Evolutionary conservation across 2,888 invertebrate species (phyloP), one percentile per base, ranked within the genome.

Genomic region (Sepioteuthis lessoniana): DNA sequence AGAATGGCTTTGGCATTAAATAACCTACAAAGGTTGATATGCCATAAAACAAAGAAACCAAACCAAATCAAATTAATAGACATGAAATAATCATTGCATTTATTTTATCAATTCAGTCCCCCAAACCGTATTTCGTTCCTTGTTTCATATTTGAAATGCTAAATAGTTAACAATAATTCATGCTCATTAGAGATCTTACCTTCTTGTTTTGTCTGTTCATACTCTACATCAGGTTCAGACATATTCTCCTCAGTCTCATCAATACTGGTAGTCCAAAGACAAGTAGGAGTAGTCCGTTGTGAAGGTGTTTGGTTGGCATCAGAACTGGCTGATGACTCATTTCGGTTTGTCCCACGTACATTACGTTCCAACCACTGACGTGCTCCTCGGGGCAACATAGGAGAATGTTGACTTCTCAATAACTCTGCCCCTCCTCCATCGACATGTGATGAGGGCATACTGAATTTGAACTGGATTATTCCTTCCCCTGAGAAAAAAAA

Each of bases 391-490:
- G 92, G 92, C 31, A 92, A 92, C 92, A 92, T 92, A 28, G 92
- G 92, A 28, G 92, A 92, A 42, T 92, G 92, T 47, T 92, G 92
- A 42, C 31, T 47, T 47, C 92, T 92, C 35, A 92, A 38, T 19
- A 92, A 47, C 21, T 92, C 92, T 13, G 92, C 35, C 25, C 92
- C 92, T 92, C 92, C 92, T 92, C 92, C 92, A 92, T 92, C 92
- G 46, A 92, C 16, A n/a, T 92, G 92, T 28, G 92, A 92, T 92
- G 92, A 92, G 42, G 92, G 92, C 92, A 92, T 92, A 38, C 47
- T 92, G 92, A 92, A 92, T 92, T 92, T 92, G 13, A 92, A 92
- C 13, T 92, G 92, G 92, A 92, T 92, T n/a, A 92, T 92, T 16
- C 92, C 92, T 92, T 92, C 92, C 92, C 92, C 92, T 92, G 92